Evolutionary conservation across 2,888 invertebrate species (phyloP).

Genomic region (Lottia gigantea): DNA sequence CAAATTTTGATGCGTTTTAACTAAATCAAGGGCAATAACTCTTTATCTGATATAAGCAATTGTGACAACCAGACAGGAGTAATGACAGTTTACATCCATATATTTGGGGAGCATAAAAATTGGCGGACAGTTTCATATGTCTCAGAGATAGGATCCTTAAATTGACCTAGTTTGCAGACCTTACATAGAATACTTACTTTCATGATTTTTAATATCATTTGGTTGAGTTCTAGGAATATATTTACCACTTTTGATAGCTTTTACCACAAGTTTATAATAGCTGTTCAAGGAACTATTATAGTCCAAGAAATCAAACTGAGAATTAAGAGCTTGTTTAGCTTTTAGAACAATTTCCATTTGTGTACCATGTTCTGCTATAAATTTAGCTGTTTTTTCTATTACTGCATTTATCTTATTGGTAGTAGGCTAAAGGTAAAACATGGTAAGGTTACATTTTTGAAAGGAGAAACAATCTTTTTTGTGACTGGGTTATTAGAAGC

Average conservation of each 20-base stretch:
- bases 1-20: too few relatives aligned
- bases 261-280: slow-evolving; percentile 81
- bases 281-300: slow-evolving; percentile 85
- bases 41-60: too few relatives aligned
- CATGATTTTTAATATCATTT: slow-evolving; percentile 17
- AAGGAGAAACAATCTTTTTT: too few relatives aligned
- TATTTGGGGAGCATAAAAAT: too few relatives aligned
- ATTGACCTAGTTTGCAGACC: too few relatives aligned
- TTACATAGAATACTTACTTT: too few relatives aligned
- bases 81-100: too few relatives aligned
- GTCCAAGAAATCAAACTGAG: slow-evolving; percentile 92
- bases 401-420: slow-evolving; percentile 89
- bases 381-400: slow-evolving; percentile 85
- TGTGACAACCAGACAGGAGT: too few relatives aligned
- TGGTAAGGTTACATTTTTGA: too few relatives aligned
- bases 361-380: slow-evolving; percentile 81
- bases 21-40: too few relatives aligned
- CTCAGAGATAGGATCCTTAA: too few relatives aligned
- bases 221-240: slow-evolving; percentile 51
- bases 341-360: slow-evolving; percentile 99
- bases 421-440: slow-evolving; percentile 76
- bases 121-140: background rate
- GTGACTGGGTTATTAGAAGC: too few relatives aligned
- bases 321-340: slow-evolving; percentile 93
- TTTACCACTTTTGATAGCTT: slow-evolving; percentile 63